These are phyloP conservation scores for Timema podura DNA, from an alignment of 2,888 invertebrate genomes.

Conservation along the genomic window DNA sequence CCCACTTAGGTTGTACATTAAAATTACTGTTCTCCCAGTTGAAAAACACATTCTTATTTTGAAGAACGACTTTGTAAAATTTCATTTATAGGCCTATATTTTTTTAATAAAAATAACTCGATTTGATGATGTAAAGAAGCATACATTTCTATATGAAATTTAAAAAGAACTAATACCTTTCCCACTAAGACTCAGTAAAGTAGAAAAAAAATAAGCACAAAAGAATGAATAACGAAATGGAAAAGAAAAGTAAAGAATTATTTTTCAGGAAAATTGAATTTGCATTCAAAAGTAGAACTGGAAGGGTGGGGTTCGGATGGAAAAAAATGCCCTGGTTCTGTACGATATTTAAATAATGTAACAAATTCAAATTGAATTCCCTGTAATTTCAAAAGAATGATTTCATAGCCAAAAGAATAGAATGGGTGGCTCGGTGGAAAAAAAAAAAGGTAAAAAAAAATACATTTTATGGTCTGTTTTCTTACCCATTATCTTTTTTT, in stretches of 20 bases:
- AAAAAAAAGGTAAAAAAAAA: constrained; percentile 13
- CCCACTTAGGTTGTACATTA: too few species aligned
- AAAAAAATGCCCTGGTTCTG: constrained; percentile 18
- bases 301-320: constrained; percentile 10
- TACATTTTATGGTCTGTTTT: constrained; percentile 23
- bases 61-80: too few species aligned
- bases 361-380: constrained; percentile 28
- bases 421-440: not conserved
- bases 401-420: constrained; percentile 22
- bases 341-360: constrained; percentile 30
- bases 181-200: too few species aligned
- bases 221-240: constrained; percentile 20
- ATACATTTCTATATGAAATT: too few species aligned
- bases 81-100: too few species aligned
- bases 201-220: constrained; percentile 11
- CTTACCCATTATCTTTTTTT: constrained; percentile 24
- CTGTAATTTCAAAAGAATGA: constrained; percentile 26
- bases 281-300: constrained; percentile 24
- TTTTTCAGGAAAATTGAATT: constrained; percentile 26
- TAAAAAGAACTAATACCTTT: too few species aligned
- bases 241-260: constrained; percentile 19
- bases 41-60: too few species aligned
- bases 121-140: too few species aligned
- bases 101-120: too few species aligned
- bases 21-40: too few species aligned